Conservation (phyloP, 2,888 invertebrate species). For the Notodonta dromedarius region DNA sequence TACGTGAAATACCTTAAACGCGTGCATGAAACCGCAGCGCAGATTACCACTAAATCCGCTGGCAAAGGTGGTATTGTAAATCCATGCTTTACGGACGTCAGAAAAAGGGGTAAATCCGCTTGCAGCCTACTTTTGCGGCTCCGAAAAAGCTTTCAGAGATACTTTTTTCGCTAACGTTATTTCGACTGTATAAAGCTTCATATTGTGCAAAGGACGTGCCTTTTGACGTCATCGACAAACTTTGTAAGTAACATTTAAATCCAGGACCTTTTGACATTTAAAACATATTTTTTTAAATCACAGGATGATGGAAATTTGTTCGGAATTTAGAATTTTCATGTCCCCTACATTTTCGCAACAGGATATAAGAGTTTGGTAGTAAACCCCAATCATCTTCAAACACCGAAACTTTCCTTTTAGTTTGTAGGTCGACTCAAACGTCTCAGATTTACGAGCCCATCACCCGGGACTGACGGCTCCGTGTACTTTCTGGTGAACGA, state of each 20-base stretch:
- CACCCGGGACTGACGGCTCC: conserved; percentile 1
- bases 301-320: not conserved
- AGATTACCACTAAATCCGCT: not conserved
- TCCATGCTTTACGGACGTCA: not conserved
- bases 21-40: conserved; percentile 1
- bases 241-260: too few species aligned
- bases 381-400: conserved; percentile 4
- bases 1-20: not conserved
- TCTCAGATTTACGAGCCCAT: conserved; percentile 6
- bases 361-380: not conserved
- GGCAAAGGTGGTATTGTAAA: not conserved
- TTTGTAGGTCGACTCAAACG: conserved; percentile 1
- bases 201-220: not conserved
- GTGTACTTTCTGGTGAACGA: conserved; percentile 1
- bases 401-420: conserved; percentile 6
- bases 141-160: not conserved
- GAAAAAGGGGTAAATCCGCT: conserved; percentile 1
- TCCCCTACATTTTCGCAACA: not conserved
- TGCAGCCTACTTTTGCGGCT: not conserved
- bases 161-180: not conserved
- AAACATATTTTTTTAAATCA: too few species aligned
- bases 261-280: too few species aligned
- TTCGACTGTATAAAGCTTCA: not conserved
- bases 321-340: not conserved
- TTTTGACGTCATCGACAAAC: not conserved